A percentile compares a stretch with the other conserved stretches of the same genome.
Conservation (phyloP, 35 echinoderm and acorn worm genomes). For the Strongylocentrotus purpuratus region DNA sequence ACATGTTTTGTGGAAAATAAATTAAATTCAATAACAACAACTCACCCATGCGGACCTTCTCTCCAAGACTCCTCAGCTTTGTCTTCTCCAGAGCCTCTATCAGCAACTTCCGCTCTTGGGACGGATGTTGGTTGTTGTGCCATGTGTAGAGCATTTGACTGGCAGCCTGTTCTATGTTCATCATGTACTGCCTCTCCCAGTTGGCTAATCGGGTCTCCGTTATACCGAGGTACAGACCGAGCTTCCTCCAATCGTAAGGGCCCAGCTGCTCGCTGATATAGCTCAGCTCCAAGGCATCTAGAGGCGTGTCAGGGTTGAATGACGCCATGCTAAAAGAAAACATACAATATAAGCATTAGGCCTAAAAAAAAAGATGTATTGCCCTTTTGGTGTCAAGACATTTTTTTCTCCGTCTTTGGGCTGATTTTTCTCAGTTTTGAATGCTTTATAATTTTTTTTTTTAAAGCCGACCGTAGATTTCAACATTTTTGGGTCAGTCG, state of each 20-base stretch:
- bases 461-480: too few species aligned
- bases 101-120: neutral
- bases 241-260: slow-evolving; percentile 12
- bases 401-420: too few species aligned
- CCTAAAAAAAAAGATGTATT: too few species aligned
- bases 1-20: too few species aligned
- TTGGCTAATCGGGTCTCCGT: neutral
- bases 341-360: neutral
- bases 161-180: slow-evolving; percentile 7
- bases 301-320: neutral
- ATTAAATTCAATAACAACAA: neutral
- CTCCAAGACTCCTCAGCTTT: neutral
- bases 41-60: neutral
- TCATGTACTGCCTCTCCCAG: slow-evolving; percentile 24
- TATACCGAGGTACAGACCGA: slow-evolving; percentile 29
- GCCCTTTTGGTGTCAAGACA: too few species aligned
- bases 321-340: neutral
- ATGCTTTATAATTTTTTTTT: too few species aligned
- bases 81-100: neutral
- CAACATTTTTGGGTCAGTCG: too few species aligned
- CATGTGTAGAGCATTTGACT: neutral
- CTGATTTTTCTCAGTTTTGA: too few species aligned
- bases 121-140: neutral
- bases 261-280: neutral
- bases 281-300: neutral